Base-by-base conservation (phyloP, 2,113 vertebrate genomes). In the Triplophysa dalaica region DNA sequence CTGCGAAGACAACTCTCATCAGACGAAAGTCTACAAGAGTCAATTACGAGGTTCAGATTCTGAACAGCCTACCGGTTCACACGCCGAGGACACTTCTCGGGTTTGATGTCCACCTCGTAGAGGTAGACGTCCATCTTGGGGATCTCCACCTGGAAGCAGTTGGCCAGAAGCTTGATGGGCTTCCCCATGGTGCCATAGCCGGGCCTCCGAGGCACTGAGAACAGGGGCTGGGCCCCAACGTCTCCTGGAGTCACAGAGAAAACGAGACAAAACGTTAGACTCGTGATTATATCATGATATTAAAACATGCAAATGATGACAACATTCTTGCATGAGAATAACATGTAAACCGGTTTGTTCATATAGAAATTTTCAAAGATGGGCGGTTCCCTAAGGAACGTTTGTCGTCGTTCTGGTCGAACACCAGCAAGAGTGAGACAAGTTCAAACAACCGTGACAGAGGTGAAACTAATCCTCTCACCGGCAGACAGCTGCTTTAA, bases 51-150 rank as follows among this genome's bases (percentile, higher is more conserved):
- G 14, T 8, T 22, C n/a, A 68, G 69, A 9, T 38, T 14, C 13
- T 24, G 19, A 10, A 54, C 52, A 21, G 19, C 50, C 1, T 89
- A 98, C 97, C 97, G 97, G 94, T 99, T 99, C 88, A 99, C 97
- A 87, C 97, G 92, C 65, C 97, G 95, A 84, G 97, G 97, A 93
- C 97, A 99, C 92, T 99, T 99, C 92, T 99, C 97, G 90, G 97
- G 97, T 93, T 97, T 98, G 93, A 99, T 99, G 88, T 99, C 97
- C 87, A 99, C 96, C 94, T 99, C 97, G 92, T 99, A 99, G 89
- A 98, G 97, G 94, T 98, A 98, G 93, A 99, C 97, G 83, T 99
- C 97, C 94, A 99, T 99, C 95, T 99, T 98, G 94, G 96, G 96
- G 93, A 98, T 99, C 92, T 98, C 97, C 94, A 99, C 98, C 95